Base-by-base conservation (phyloP, 2,113 vertebrate species). In the Myotis yumanensis region DNA sequence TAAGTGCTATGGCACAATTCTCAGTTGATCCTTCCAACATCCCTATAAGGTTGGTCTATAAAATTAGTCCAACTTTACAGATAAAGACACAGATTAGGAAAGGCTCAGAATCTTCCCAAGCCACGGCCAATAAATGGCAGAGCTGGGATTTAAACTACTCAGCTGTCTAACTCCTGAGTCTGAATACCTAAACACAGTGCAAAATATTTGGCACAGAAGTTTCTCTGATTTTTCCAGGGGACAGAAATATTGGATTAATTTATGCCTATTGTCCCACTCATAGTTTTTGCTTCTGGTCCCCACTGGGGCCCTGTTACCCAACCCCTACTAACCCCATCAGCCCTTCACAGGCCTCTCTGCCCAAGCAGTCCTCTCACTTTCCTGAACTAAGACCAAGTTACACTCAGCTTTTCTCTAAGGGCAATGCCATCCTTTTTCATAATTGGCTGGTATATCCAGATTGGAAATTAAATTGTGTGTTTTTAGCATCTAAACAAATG, bases 51-150 rank as follows among this genome's bases (percentile, higher is more conserved):
- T 16, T 79, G 54, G 14, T 72, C 40, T 81, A 28, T 71, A 72
- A 94, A 85, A 77, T 87, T 52, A 75, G 83, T 87, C 28, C 48
- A n/a, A 72, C 59, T 95, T 92, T 71, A 66, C 25, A 37, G 17
- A 51, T 76, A 81, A 86, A 40, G 32, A 57, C 80, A 90, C 6
- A 40, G 15, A 68, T 5, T 12, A 7, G 5, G 20, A 83, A 83
- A 92, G 48, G 25, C 35, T 93, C 17, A 6, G 30, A 52, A 77
- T 73, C 68, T 92, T 71, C 64, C 30, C 18, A 59, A 57, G 18
- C 51, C 11, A 71, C 16, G 59, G 43, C 69, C 69, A 72, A 7
- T 43, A 43, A 57, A 10, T 18, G 69, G 25, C 30, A 52, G 69
- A 43, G 9, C 48, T 84, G 22, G 43, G 32, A 90, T 75, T 46